Percentiles rank a stretch among this genome's conserved stretches.
Conservation (phyloP, 2,113 vertebrate genomes). For the Cynocephalus volans region DNA sequence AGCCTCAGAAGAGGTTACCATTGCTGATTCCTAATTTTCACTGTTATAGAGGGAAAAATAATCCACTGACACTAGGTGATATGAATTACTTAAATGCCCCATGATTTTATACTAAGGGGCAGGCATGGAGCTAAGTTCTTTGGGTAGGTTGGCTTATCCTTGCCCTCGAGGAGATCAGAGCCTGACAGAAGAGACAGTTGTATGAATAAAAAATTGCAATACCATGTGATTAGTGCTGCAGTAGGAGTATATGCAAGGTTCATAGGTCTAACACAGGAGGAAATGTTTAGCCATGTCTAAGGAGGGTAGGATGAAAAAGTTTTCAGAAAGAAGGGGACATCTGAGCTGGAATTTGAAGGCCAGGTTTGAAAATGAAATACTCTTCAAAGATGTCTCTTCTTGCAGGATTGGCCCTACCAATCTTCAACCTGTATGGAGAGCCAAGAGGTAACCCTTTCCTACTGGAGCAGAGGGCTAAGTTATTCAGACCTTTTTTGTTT, state of each 20-base stretch:
- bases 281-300: neutral
- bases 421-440: neutral
- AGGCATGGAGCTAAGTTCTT: neutral
- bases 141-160: neutral
- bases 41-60: neutral
- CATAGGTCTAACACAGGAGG: neutral
- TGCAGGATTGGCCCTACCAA: neutral
- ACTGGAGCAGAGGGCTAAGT: neutral
- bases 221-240: neutral
- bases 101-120: neutral
- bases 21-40: neutral
- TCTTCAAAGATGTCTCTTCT: neutral
- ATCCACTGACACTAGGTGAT: neutral
- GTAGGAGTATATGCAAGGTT: neutral
- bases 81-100: neutral
- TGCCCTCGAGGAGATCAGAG: neutral
- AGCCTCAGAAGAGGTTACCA: neutral
- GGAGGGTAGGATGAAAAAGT: neutral
- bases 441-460: too few species aligned
- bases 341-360: neutral
- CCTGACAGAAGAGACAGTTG: neutral
- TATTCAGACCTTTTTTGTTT: neutral
- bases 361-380: neutral
- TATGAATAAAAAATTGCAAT: neutral
- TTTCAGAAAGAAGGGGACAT: neutral